A percentile compares a stretch with the other conserved stretches of the same genome.
These are phyloP conservation scores for Drosophila prostipennis DNA, from an alignment of 2,888 invertebrate species.

Conservation along the genomic window DNA sequence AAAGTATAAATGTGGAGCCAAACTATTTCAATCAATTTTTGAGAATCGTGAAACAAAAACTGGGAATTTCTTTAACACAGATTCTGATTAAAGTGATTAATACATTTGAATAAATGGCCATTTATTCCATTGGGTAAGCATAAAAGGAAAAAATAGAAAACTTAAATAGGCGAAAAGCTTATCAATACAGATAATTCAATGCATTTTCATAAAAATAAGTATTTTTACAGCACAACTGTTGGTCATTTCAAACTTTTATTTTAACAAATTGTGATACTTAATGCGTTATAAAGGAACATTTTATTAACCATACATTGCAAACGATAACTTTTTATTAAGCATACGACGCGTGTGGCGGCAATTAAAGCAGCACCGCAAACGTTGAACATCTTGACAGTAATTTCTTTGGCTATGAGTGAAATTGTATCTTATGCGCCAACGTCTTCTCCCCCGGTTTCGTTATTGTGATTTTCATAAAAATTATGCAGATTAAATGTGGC, in stretches of 20 bases:
- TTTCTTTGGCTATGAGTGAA: conserved; percentile 12
- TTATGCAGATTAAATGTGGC: conserved; percentile 79
- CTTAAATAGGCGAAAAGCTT: neutral
- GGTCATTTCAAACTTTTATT: no score
- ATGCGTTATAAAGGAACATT: no score
- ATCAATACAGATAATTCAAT: no score
- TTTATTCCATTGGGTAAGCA: neutral
- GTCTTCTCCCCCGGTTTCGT: conserved; percentile 14
- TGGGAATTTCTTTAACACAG: neutral
- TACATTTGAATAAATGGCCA: neutral
- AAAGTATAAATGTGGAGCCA: neutral
- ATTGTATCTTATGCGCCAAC: neutral
- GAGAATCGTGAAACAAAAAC: neutral
- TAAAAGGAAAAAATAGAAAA: neutral
- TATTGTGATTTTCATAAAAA: conserved; percentile 64
- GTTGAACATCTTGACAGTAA: conserved; percentile 4
- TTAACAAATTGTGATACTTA: no score
- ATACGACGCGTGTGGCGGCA: conserved; percentile 40
- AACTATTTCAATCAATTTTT: conserved; percentile 22
- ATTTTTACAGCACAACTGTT: no score
- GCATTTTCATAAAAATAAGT: no score
- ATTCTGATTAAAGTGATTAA: neutral
- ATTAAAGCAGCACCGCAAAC: conserved; percentile 52
- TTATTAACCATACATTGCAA: no score
- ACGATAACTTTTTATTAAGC: neutral